These are phyloP conservation scores for Microchrysa polita DNA, from an alignment of 2,888 invertebrate species.

Conservation along the genomic window DNA sequence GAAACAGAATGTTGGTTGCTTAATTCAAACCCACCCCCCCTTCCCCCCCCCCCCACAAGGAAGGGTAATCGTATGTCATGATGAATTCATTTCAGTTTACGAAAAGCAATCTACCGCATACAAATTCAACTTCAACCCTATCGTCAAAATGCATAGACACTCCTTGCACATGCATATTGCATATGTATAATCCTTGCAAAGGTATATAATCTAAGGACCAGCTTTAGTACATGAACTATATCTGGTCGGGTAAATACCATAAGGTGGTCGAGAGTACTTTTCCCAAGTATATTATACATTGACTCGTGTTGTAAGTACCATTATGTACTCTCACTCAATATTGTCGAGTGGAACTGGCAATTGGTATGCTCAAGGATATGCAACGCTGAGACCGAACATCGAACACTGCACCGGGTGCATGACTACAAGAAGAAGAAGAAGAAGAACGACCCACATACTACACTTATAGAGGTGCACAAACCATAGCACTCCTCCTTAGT, in stretches of 20 bases:
- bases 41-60: neutral
- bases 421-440: too few species aligned
- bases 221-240: too few species aligned
- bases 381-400: too few species aligned
- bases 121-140: neutral
- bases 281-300: neutral
- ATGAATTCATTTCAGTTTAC: conserved; percentile 2
- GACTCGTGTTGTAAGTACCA: neutral
- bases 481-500: too few species aligned
- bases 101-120: neutral
- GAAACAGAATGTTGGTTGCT: too few species aligned
- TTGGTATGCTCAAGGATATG: neutral
- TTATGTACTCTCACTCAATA: neutral
- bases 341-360: neutral
- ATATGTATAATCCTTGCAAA: neutral
- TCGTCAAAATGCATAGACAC: neutral
- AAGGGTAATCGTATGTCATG: conserved; percentile 8
- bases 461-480: too few species aligned
- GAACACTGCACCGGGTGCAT: conserved; percentile 12
- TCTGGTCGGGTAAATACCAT: neutral
- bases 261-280: neutral
- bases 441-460: conserved; percentile 29
- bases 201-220: too few species aligned
- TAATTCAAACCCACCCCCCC: too few species aligned
- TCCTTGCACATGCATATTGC: too few species aligned